A percentile compares a stretch with the other conserved stretches of the same genome.
Evolutionary conservation across 1,140 invertebrate genomes (phyloP).

Genomic region (Zaprionus nigranus): DNA sequence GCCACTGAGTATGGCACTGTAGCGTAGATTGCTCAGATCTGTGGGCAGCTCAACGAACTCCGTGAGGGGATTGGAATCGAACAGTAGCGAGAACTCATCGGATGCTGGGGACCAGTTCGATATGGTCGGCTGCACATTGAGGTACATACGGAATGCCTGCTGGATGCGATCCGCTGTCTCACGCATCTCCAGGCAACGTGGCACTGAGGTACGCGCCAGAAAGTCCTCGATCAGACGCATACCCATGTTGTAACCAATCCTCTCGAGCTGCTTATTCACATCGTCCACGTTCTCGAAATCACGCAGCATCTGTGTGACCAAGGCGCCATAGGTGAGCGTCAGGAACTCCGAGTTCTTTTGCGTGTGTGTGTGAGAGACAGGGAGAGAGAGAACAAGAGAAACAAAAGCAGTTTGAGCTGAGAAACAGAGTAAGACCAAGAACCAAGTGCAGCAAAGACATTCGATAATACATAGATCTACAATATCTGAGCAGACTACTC

Average conservation of each 20-base stretch:
- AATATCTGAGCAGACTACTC: neutral
- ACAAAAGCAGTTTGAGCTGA: constrained; percentile 24
- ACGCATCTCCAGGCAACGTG: constrained; percentile 96
- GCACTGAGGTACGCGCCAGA: constrained; percentile 94
- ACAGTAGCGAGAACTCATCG: constrained; percentile 98
- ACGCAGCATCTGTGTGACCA: constrained; percentile 98
- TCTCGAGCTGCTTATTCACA: constrained; percentile 96
- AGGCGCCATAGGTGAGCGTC: constrained; percentile 98
- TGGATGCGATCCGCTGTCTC: constrained; percentile 99
- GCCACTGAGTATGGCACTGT: constrained; percentile 97
- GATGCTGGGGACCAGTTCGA: constrained; percentile 96
- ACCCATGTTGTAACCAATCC: constrained; percentile 99
- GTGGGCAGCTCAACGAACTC: constrained; percentile 99
- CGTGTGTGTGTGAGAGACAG: constrained; percentile 23
- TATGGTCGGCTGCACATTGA: constrained; percentile 95
- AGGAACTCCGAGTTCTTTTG: constrained; percentile 98
- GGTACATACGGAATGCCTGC: constrained; percentile 92
- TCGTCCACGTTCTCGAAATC: constrained; percentile 99
- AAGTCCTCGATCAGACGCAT: constrained; percentile 99
- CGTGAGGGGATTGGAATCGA: constrained; percentile 98
- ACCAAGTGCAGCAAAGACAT: constrained; percentile 15
- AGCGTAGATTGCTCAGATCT: constrained; percentile 93
- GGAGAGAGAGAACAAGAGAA: constrained; percentile 30
- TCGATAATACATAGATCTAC: neutral
- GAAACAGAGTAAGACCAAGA: neutral